phyloP scores from a whole-genome alignment of 2,797 vertebrate genomes.

The Enteromius anoplus region DNA sequence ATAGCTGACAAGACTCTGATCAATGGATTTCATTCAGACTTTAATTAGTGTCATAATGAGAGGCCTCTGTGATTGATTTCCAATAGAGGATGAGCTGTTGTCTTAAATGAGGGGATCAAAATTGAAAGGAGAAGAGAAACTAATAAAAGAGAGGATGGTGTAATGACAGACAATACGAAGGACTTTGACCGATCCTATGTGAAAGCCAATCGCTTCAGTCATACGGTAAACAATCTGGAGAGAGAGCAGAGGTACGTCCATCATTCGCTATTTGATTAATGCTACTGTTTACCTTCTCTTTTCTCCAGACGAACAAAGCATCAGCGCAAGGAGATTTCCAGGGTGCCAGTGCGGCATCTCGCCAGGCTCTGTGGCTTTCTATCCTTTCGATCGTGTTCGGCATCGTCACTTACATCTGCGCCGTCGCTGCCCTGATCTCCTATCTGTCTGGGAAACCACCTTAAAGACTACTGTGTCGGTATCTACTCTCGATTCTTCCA shows the following conservation, averaged over 20 bases:
- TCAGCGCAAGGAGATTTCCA: slow-evolving; percentile 86
- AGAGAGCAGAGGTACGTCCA: slow-evolving; percentile 47
- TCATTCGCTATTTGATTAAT: slow-evolving; percentile 61
- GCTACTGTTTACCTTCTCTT: slow-evolving; percentile 12
- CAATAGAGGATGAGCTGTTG: slow-evolving; percentile 64
- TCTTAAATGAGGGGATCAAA: slow-evolving; percentile 50
- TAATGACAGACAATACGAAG: slow-evolving; percentile 46
- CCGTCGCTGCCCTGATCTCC: slow-evolving; percentile 83
- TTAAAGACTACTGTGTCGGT: slow-evolving; percentile 64
- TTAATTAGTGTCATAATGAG: slow-evolving; percentile 77
- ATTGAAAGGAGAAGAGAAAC: slow-evolving; percentile 31
- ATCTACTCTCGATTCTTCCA: slow-evolving; percentile 14
- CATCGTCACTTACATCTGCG: slow-evolving; percentile 85
- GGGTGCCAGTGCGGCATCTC: slow-evolving; percentile 82
- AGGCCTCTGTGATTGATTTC: slow-evolving; percentile 70
- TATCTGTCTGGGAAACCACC: slow-evolving; percentile 87
- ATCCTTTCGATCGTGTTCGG: slow-evolving; percentile 87
- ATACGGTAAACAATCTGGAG: not conserved
- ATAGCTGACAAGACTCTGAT: slow-evolving; percentile 62
- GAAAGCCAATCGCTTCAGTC: slow-evolving; percentile 29
- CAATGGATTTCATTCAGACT: slow-evolving; percentile 70
- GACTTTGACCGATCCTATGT: not conserved
- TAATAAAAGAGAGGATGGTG: slow-evolving; percentile 54
- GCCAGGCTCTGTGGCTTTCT: slow-evolving; percentile 85
- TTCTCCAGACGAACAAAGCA: slow-evolving; percentile 85